Conservation (phyloP, 2,888 invertebrate species). For the Leptopterna dolabrata region DNA sequence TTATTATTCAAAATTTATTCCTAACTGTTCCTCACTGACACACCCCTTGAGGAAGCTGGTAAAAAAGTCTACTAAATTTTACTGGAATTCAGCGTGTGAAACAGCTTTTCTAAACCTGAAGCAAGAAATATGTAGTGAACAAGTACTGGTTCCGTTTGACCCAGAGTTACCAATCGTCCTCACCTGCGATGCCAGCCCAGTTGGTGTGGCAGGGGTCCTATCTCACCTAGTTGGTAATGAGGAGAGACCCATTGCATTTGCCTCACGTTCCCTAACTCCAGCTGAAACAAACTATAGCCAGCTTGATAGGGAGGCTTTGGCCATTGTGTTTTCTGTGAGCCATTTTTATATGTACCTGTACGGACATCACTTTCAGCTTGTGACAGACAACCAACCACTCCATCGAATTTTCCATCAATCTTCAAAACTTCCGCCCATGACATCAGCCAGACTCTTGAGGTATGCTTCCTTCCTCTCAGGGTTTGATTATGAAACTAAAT, state of each 20-base stretch:
- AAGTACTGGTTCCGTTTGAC: conserved; percentile 59
- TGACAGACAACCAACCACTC: conserved; percentile 47
- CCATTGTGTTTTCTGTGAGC: conserved; percentile 32
- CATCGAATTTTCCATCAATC: conserved; percentile 43
- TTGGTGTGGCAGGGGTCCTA: conserved; percentile 49
- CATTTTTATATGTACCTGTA: conserved; percentile 29
- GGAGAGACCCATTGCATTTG: conserved; percentile 41
- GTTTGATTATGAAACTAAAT: background rate
- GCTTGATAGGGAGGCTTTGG: conserved; percentile 46
- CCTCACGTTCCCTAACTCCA: background rate
- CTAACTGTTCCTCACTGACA: conserved; percentile 50
- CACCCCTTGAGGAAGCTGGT: conserved; percentile 59
- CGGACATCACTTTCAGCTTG: conserved; percentile 8
- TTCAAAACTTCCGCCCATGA: background rate
- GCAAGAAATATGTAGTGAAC: conserved; percentile 58
- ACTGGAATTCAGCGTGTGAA: conserved; percentile 59
- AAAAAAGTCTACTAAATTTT: conserved; percentile 51
- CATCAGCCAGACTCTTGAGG: conserved; percentile 7
- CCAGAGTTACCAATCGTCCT: conserved; percentile 54
- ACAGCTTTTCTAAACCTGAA: conserved; percentile 57
- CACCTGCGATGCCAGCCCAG: conserved; percentile 55
- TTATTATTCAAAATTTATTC: conserved; percentile 42
- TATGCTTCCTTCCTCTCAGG: conserved; percentile 36
- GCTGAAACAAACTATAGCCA: conserved; percentile 26
- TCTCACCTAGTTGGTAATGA: conserved; percentile 46